A percentile compares a stretch with the other conserved stretches of the same genome.
Conservation (phyloP, 2,888 invertebrate species). For the Fabriciana adippe region DNA sequence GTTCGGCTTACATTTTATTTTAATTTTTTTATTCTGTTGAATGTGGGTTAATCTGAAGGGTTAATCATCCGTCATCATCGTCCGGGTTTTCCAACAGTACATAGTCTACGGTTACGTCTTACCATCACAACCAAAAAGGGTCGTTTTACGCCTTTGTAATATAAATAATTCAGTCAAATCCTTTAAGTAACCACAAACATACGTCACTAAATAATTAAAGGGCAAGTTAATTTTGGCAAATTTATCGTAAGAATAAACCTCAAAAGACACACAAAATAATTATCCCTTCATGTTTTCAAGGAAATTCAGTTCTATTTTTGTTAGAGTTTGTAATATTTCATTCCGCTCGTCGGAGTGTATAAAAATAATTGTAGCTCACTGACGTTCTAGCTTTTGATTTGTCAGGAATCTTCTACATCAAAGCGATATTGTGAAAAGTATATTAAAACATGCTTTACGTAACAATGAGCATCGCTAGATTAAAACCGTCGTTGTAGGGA, state of each 20-base stretch:
- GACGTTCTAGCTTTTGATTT: slow-evolving; percentile 27
- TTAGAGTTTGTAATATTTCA: slow-evolving; percentile 26
- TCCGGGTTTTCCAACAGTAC: too few relatives aligned
- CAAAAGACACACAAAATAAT: slow-evolving; percentile 9
- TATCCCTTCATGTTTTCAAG: slow-evolving; percentile 15
- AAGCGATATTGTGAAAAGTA: slow-evolving; percentile 30
- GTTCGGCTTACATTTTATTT: too few relatives aligned
- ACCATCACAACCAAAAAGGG: too few relatives aligned
- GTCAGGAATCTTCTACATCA: slow-evolving; percentile 28
- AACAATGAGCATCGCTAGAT: slow-evolving; percentile 30
- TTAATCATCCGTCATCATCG: too few relatives aligned
- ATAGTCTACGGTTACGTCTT: too few relatives aligned
- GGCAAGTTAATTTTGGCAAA: too few relatives aligned
- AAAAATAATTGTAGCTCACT: slow-evolving; percentile 30
- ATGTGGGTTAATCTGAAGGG: too few relatives aligned
- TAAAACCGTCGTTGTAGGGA: slow-evolving; percentile 25
- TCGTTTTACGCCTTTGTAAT: too few relatives aligned
- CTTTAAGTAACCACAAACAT: too few relatives aligned
- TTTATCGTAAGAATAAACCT: background rate
- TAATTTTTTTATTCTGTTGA: too few relatives aligned
- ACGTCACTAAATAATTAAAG: too few relatives aligned
- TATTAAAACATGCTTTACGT: slow-evolving; percentile 27
- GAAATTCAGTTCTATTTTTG: slow-evolving; percentile 19
- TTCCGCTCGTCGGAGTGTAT: slow-evolving; percentile 28
- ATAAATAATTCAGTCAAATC: too few relatives aligned